A percentile compares a stretch with the other conserved stretches of the same genome.
Evolutionary conservation across 2,113 vertebrate genomes (phyloP).

Genomic region (Ramphastos sulfuratus): DNA sequence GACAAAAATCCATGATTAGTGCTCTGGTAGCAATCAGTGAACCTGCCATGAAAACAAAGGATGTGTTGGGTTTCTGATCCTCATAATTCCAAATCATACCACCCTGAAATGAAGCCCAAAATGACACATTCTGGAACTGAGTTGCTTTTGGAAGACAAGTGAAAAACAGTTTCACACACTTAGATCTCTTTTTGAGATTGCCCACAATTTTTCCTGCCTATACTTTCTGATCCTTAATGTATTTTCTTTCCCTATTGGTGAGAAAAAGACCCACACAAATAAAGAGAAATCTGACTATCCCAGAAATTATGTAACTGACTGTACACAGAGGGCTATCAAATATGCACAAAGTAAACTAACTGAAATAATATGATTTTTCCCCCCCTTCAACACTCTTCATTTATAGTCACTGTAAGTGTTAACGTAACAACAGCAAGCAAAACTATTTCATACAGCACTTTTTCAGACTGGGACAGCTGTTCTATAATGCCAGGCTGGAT

Average conservation of each 20-base stretch:
- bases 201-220: not conserved
- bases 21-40: not conserved
- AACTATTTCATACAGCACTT: not conserved
- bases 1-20: not conserved
- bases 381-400: not conserved
- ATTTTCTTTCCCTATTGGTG: not conserved
- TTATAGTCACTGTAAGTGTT: not conserved
- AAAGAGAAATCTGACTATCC: not conserved
- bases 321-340: not conserved
- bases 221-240: constrained; percentile 7
- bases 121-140: not conserved
- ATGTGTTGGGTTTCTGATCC: not conserved
- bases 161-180: not conserved
- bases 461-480: not conserved
- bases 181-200: not conserved
- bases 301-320: constrained; percentile 1
- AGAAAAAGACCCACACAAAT: not conserved
- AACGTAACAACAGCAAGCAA: not conserved
- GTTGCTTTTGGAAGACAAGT: constrained; percentile 21
- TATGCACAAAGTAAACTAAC: constrained; percentile 18
- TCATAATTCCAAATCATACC: not conserved
- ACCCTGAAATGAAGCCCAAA: not conserved
- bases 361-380: not conserved
- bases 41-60: not conserved
- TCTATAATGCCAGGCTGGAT: not conserved